Base-by-base conservation (phyloP, 2,797 vertebrate genomes). In the Acanthurus tractus region DNA sequence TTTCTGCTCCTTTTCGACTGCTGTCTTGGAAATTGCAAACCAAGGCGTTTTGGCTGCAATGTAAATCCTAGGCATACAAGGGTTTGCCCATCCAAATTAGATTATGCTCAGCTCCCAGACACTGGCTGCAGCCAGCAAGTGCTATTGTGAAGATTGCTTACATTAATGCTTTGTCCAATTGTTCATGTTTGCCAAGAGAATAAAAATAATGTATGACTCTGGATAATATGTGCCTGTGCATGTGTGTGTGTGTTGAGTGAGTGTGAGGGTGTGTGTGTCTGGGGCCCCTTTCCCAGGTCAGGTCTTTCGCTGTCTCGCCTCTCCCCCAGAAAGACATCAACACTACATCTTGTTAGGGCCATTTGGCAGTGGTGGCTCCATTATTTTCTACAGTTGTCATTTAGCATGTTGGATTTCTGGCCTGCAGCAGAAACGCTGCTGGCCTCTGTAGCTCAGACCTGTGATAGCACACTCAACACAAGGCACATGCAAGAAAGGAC, bases 1-100 rank as follows among this genome's bases (percentile, higher is more conserved):
- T 96, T 96, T 96, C 94, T 94, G 93, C 94, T 93, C 91, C 93
- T 95, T 94, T 95, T 95, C 93, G 92, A 91, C 93, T 93, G 86
- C 93, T 96, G 94, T 92, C 94, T 94, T 95, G 92, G 93, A 95
- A 90, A 93, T 94, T 94, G 95, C 94, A 94, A 95, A 93, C 89
- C 92, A 92, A 93, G 95, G 92, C 92, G 92, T 96, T 95, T 96
- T 96, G 94, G 94, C 95, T 90, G 90, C 94, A 94, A 89, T 93
- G 93, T 92, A 95, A 95, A 96, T 94, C 91, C 92, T 92, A 94
- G 95, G 94, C 94, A 94, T 90, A 91, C 92, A 90, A 91, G 93
- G 93, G 92, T 92, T 95, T 94, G 94, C 93, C 95, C 94, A 88
- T 92, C 95, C 93, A 95, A 96, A 96, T 92, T 93, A 95, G 93